phyloP scores from a whole-genome alignment of 37 sponge, comb jelly and placozoan species.

The Eunapius fragilis region DNA sequence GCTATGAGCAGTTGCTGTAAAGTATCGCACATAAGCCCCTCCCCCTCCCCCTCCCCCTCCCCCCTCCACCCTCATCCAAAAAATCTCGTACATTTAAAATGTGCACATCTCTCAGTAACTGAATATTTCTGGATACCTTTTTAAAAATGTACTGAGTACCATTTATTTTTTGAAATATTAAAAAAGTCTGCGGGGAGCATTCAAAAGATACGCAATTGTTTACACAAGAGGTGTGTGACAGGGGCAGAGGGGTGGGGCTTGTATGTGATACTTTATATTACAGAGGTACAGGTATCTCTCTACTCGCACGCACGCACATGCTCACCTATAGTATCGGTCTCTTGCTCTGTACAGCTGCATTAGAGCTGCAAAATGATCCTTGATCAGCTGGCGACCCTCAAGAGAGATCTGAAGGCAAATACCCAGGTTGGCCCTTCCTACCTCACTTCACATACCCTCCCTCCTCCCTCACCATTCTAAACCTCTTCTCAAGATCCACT shows the following conservation, averaged over 20 bases:
- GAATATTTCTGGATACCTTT: too few relatives aligned
- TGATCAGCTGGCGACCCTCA: conserved; percentile 29
- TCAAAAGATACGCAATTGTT: too few relatives aligned
- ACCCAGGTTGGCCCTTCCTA: neutral
- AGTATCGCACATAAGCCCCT: too few relatives aligned
- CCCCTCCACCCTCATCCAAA: neutral
- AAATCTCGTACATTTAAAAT: neutral
- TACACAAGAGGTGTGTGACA: too few relatives aligned
- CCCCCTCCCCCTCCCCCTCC: too few relatives aligned
- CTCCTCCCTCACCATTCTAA: conserved; percentile 9
- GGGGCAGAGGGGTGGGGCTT: too few relatives aligned
- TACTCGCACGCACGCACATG: neutral
- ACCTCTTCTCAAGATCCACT: conserved; percentile 56
- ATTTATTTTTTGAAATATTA: too few relatives aligned
- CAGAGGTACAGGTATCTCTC: neutral
- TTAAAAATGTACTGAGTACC: too few relatives aligned
- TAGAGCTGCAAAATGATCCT: conserved; percentile 6
- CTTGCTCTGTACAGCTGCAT: neutral
- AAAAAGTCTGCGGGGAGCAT: too few relatives aligned
- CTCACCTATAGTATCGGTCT: conserved; percentile 40
- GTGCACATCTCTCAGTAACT: too few relatives aligned
- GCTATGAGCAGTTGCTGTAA: too few relatives aligned
- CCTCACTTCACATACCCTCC: neutral
- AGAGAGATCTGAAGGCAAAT: neutral
- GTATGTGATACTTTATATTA: too few relatives aligned